phyloP scores from a whole-genome alignment of 2,113 vertebrate genomes.

The Corythaeola cristata region DNA sequence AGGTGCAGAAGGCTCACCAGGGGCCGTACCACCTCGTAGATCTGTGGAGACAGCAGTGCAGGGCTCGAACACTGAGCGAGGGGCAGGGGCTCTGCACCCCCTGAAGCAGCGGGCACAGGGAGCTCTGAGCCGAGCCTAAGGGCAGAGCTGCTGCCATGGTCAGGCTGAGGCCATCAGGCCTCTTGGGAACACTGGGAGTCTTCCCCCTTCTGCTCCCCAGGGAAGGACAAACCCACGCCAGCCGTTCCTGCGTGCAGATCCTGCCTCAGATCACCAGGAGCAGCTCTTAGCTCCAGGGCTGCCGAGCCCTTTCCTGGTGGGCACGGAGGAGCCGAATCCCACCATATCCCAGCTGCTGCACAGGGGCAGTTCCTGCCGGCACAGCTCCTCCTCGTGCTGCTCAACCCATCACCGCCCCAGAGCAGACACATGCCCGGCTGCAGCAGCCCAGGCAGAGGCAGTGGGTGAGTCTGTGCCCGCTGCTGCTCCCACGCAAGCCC shows the following conservation, averaged over 20 bases:
- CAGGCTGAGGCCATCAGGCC: neutral
- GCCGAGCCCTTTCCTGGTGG: neutral
- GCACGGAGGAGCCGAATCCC: neutral
- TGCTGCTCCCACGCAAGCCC: neutral
- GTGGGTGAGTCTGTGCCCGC: fast-evolving
- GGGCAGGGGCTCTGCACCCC: no score
- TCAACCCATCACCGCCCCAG: neutral
- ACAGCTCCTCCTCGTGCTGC: neutral
- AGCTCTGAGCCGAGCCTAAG: neutral
- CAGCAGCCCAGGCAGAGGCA: neutral
- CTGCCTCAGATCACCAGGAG: neutral
- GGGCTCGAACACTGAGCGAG: fast-evolving
- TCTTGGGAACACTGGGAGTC: no score
- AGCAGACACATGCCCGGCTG: neutral
- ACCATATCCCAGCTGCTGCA: no score
- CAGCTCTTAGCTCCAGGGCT: neutral
- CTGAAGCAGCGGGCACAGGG: no score
- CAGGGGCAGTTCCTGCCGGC: neutral
- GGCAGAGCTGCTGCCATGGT: neutral
- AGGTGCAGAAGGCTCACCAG: constrained; percentile 85
- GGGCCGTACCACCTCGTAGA: constrained; percentile 94
- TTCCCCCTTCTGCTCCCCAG: neutral
- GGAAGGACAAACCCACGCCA: neutral
- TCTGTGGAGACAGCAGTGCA: constrained; percentile 58
- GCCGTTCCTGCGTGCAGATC: neutral